phyloP scores from a whole-genome alignment of 2,113 vertebrate species.

The Rhea pennata region DNA sequence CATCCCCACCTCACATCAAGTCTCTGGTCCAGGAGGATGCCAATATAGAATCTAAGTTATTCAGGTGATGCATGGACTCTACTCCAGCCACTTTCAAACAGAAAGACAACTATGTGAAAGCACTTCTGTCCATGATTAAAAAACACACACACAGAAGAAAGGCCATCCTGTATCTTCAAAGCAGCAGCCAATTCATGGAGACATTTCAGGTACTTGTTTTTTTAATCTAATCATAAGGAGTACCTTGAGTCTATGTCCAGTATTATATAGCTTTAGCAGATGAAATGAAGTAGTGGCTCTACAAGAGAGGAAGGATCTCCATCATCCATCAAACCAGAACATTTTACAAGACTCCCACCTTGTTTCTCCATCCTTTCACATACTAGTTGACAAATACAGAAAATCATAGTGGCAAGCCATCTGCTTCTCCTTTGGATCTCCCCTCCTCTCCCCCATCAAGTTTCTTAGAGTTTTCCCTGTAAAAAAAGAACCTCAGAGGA shows the following conservation, averaged over 20 bases:
- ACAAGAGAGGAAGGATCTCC: background rate
- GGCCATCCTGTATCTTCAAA: background rate
- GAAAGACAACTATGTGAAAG: background rate
- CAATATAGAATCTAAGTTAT: background rate
- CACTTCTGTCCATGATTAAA: background rate
- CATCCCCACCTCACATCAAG: background rate
- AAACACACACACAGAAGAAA: background rate
- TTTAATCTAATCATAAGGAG: background rate
- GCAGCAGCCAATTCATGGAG: background rate
- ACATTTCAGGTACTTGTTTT: no score
- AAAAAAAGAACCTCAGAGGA: background rate
- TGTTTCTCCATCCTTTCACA: constrained; percentile 12
- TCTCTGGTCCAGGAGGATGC: background rate
- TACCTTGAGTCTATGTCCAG: background rate
- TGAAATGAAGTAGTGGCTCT: background rate
- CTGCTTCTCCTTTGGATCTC: background rate
- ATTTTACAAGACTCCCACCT: constrained; percentile 1
- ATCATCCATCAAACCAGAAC: background rate
- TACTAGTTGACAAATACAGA: background rate
- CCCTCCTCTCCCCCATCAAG: background rate
- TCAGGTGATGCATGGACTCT: background rate
- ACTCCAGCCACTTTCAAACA: background rate
- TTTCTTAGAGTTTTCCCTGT: background rate
- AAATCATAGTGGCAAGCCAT: background rate
- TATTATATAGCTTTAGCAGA: background rate